A percentile compares a stretch with the other conserved stretches of the same genome.
Conservation (phyloP, 2,888 invertebrate species). For the Callyntrura sp. region DNA sequence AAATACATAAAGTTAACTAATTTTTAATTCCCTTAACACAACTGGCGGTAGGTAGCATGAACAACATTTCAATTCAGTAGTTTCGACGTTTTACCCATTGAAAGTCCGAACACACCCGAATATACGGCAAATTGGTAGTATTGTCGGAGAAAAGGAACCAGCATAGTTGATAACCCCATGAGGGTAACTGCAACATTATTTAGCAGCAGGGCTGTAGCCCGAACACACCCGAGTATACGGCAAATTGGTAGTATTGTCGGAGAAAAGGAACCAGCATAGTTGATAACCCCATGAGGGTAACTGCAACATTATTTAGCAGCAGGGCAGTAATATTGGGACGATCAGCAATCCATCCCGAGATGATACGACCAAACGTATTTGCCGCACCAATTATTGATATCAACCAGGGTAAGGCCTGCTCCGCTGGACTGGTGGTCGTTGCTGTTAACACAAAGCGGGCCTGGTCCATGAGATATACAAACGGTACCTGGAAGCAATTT, state of each 20-base stretch:
- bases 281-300: constrained; percentile 95
- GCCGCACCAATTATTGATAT: constrained; percentile 95
- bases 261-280: constrained; percentile 92
- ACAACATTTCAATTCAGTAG: too few relatives aligned
- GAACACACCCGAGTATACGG: too few relatives aligned
- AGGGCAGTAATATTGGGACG: constrained; percentile 94
- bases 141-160: constrained; percentile 89
- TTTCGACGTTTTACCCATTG: constrained; percentile 94
- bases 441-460: constrained; percentile 86
- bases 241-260: constrained; percentile 89
- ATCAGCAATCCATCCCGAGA: constrained; percentile 89
- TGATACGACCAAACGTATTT: constrained; percentile 92
- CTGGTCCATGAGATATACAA: constrained; percentile 84
- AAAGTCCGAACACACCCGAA: constrained; percentile 93
- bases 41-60: too few relatives aligned
- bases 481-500: constrained; percentile 43
- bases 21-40: too few relatives aligned
- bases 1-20: too few relatives aligned
- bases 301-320: constrained; percentile 94
- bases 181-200: constrained; percentile 95
- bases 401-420: constrained; percentile 90
- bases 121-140: constrained; percentile 91
- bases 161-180: constrained; percentile 95
- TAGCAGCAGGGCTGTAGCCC: constrained; percentile 93
- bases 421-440: constrained; percentile 87